Evolutionary conservation across 2,797 vertebrate species (phyloP).

Genomic region (Fratercula arctica): DNA sequence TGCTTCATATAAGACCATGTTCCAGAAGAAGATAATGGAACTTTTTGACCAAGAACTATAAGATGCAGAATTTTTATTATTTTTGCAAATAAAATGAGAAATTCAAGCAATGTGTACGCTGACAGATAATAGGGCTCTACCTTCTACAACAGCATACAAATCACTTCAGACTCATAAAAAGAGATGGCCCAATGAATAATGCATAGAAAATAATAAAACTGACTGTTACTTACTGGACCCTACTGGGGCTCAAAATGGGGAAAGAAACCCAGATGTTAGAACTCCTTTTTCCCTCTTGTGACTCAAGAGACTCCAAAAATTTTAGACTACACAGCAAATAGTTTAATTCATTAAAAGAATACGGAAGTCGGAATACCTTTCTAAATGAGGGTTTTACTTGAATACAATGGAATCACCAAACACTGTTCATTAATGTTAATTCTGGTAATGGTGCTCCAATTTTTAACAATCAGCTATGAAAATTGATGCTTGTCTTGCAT

Average conservation of each 20-base stretch:
- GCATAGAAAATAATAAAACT: slow-evolving; percentile 5
- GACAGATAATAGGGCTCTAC: neutral
- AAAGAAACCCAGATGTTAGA: neutral
- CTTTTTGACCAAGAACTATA: slow-evolving; percentile 15
- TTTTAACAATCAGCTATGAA: neutral
- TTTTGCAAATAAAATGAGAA: slow-evolving; percentile 46
- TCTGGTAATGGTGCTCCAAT: neutral
- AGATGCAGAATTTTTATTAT: slow-evolving; percentile 25
- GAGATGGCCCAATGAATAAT: slow-evolving; percentile 3
- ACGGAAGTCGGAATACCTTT: neutral
- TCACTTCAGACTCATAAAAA: slow-evolving; percentile 44
- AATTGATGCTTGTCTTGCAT: neutral
- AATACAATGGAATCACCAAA: neutral
- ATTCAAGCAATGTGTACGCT: neutral
- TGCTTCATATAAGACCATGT: neutral
- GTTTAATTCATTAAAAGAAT: neutral
- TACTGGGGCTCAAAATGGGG: neutral
- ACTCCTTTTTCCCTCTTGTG: neutral
- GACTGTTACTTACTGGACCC: neutral
- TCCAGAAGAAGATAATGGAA: slow-evolving; percentile 33
- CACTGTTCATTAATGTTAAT: neutral
- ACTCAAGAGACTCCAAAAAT: neutral
- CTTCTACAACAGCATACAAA: slow-evolving; percentile 21
- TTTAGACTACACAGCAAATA: neutral
- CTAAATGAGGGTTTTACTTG: neutral